Evolutionary conservation across 1,140 invertebrate genomes (phyloP), one percentile per base, ranked within the genome.

Genomic region (Nylanderia fulva): DNA sequence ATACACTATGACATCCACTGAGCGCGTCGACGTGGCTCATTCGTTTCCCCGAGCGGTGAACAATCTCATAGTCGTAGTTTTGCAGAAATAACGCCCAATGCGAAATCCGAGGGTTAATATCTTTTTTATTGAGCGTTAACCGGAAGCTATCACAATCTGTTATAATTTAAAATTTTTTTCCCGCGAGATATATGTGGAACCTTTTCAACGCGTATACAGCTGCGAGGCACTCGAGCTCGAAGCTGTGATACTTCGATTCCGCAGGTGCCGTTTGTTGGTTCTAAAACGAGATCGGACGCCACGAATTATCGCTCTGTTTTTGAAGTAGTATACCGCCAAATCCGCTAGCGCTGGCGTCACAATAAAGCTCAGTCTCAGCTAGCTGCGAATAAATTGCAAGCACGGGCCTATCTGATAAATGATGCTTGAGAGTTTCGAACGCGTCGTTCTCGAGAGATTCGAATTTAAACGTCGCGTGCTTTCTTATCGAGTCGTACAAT

Each of bases 221-320:
- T 0, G 92, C 92, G 8, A 95, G 54, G 0, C 90, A 93, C 68
- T 94, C 92, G 0, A 94, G n/a, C 64, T 95, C 93, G 42, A 93
- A 94, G 0, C 91, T 86, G 27, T 88, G 85, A 11, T 85, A 89
- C n/a, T 66, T 85, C 13, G 71, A 0, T 4, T 75, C 52, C 6
- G 71, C 15, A 13, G 21, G 21, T 15, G 36, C 54, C 1, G 58
- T 45, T 3, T 33, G 39, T 18, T 54, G 39, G 15, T 60, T 84
- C 18, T 36, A 64, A 58, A 74, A 74, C 0, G 36, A 63, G 6
- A 74, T n/a, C 0, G 80, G 68, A 0, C 13, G 6, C 18, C 60
- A 56, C 3, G 29, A 33, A 33, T 33, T 33, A 33, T 33, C 29
- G 29, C 29, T 33, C 3, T 33, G 29, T 33, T 33, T 33, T 33